Conservation (phyloP, 1,140 invertebrate genomes). For the Musca domestica region DNA sequence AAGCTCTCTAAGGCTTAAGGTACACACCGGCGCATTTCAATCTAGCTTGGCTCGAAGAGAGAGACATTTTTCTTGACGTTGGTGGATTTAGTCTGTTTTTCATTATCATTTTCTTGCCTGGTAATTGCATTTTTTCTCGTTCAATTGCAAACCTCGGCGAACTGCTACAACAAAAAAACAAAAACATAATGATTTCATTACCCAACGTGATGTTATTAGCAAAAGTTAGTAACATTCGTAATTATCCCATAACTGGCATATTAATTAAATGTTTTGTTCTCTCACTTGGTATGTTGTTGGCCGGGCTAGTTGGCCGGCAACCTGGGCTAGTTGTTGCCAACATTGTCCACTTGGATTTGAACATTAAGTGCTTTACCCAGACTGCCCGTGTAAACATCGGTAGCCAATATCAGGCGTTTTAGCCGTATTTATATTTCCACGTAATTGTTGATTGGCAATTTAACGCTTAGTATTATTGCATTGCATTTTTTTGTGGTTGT, state of each 20-base stretch:
- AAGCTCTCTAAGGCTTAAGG: too few species aligned
- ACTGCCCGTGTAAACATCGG: too few species aligned
- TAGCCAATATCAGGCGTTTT: neutral
- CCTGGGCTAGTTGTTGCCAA: too few species aligned
- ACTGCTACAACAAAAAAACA: neutral
- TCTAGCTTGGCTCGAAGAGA: too few species aligned
- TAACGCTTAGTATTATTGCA: conserved; percentile 3
- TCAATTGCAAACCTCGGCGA: too few species aligned
- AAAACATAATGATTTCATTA: conserved; percentile 19
- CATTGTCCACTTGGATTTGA: too few species aligned
- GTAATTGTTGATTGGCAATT: conserved; percentile 18
- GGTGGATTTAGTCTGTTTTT: neutral
- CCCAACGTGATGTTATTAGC: conserved; percentile 18
- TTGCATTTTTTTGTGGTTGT: neutral
- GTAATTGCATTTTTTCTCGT: conserved; percentile 3
- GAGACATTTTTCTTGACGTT: neutral
- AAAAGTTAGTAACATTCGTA: neutral
- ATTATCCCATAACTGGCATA: conserved; percentile 20
- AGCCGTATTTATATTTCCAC: neutral
- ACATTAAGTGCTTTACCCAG: too few species aligned
- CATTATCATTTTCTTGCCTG: conserved; percentile 5
- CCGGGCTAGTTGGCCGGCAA: neutral
- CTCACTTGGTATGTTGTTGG: neutral
- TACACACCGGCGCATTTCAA: too few species aligned
- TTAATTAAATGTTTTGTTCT: conserved; percentile 15